These are phyloP conservation scores for Panulirus ornatus DNA, from an alignment of 1,140 invertebrate species.

Conservation along the genomic window DNA sequence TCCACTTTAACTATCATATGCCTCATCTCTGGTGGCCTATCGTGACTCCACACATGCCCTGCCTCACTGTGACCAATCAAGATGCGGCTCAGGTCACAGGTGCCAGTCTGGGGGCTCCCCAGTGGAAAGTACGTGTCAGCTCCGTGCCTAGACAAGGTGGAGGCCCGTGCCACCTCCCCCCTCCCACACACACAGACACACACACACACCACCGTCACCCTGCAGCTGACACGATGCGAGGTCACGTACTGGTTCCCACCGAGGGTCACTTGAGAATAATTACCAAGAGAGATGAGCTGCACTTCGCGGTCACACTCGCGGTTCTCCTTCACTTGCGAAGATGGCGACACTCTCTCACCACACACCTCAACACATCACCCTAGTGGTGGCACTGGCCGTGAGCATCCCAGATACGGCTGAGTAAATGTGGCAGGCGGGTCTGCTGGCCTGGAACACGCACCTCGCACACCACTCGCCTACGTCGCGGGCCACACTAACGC, in stretches of 20 bases:
- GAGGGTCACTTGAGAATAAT: slow-evolving; percentile 8
- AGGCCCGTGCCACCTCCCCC: not conserved
- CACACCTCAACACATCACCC: not conserved
- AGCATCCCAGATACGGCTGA: not conserved
- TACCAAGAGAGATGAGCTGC: not conserved
- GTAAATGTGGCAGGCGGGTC: not conserved
- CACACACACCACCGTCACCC: not conserved
- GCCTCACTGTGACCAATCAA: not conserved
- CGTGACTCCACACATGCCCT: not conserved
- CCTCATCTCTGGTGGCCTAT: not conserved
- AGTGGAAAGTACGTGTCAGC: not conserved
- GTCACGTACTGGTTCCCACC: not conserved
- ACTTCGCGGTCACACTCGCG: not conserved
- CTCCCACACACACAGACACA: not conserved
- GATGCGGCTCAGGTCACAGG: not conserved
- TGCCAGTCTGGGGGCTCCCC: not conserved
- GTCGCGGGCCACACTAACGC: not conserved
- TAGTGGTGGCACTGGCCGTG: not conserved
- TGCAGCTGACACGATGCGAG: not conserved
- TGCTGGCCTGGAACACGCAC: not conserved
- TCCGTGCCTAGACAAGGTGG: not conserved
- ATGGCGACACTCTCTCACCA: not conserved
- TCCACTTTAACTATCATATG: no score
- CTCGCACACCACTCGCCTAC: not conserved
- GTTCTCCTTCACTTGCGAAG: not conserved